Conservation (phyloP, 2,888 invertebrate species). For the Gymnocheta viridis region DNA sequence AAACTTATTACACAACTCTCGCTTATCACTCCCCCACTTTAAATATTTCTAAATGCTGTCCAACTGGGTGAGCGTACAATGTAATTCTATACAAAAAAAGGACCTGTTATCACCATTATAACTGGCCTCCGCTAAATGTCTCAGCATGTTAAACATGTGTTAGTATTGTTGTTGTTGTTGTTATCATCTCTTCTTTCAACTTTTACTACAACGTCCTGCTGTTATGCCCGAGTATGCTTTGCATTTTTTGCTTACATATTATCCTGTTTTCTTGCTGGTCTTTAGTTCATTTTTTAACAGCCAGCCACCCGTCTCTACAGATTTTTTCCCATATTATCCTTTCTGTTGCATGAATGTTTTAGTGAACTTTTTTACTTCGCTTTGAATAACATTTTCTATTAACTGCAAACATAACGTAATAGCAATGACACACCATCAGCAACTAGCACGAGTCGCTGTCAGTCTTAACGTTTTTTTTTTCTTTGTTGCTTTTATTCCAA, state of each 20-base stretch:
- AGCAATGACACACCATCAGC: background rate
- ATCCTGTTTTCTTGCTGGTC: background rate
- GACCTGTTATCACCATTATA: constrained; percentile 71
- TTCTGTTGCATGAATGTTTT: constrained; percentile 32
- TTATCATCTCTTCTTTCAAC: constrained; percentile 10
- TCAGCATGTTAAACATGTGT: constrained; percentile 70
- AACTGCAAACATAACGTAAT: constrained; percentile 54
- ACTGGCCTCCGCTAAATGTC: constrained; percentile 67
- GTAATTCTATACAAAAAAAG: constrained; percentile 38
- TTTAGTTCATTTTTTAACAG: background rate
- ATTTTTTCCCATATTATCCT: constrained; percentile 24
- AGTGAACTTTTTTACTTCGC: constrained; percentile 11
- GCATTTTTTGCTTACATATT: constrained; percentile 33
- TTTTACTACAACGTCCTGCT: constrained; percentile 48
- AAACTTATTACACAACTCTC: background rate
- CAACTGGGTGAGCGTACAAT: constrained; percentile 50
- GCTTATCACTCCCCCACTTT: background rate
- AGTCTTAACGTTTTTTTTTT: constrained; percentile 7
- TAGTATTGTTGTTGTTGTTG: constrained; percentile 18
- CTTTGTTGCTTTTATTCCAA: background rate
- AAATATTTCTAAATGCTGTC: constrained; percentile 47
- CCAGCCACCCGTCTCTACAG: constrained; percentile 31
- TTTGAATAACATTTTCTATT: constrained; percentile 70
- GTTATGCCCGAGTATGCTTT: constrained; percentile 38
- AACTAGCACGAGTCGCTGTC: background rate